These are phyloP conservation scores for Phrynocephalus vlangalii DNA, from an alignment of 2,797 vertebrate genomes.

Conservation along the genomic window DNA sequence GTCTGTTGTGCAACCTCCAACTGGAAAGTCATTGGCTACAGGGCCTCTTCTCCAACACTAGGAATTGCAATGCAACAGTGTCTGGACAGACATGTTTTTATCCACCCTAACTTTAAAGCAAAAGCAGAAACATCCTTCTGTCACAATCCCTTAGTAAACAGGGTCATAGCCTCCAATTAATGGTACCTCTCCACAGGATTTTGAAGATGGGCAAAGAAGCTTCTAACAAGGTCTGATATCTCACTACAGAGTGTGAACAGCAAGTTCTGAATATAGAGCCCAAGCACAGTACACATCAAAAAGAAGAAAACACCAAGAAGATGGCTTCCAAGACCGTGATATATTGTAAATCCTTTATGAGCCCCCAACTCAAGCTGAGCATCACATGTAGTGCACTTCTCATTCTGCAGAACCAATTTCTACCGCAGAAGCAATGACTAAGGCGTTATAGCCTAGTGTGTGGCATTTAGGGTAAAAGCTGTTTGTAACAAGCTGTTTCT, in stretches of 20 bases:
- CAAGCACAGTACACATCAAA: background rate
- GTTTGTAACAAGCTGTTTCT: conserved; percentile 11
- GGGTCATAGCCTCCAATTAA: too few relatives aligned
- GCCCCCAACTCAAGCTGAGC: background rate
- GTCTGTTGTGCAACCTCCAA: too few relatives aligned
- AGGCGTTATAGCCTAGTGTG: background rate
- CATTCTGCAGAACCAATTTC: background rate
- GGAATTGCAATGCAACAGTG: too few relatives aligned
- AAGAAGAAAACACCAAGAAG: background rate
- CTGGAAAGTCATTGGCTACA: too few relatives aligned
- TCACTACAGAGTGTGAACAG: background rate
- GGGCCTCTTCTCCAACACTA: too few relatives aligned
- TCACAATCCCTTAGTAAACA: too few relatives aligned
- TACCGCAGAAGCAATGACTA: background rate
- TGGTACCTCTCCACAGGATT: too few relatives aligned
- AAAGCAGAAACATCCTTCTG: too few relatives aligned
- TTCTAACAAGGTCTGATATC: background rate
- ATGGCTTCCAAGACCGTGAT: too few relatives aligned
- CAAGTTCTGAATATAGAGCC: background rate
- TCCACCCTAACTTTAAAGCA: too few relatives aligned
- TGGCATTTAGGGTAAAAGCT: background rate
- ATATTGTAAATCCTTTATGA: background rate
- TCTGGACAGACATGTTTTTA: too few relatives aligned
- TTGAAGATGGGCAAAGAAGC: too few relatives aligned
- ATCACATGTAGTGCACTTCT: background rate